These are phyloP conservation scores for Bombus impatiens DNA, from an alignment of 1,140 invertebrate genomes.

Conservation along the genomic window DNA sequence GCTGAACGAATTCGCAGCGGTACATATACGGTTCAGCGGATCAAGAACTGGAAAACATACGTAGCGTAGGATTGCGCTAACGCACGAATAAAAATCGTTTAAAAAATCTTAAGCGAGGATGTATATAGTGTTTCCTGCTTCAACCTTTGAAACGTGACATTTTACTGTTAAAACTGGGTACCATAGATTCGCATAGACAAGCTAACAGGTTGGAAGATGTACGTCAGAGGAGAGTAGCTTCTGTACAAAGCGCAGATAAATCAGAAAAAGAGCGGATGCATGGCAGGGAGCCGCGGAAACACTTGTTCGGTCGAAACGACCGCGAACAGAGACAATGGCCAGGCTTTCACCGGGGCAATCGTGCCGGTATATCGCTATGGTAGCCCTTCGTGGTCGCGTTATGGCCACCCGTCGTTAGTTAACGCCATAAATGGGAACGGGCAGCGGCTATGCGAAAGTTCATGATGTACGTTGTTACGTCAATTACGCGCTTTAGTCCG, in stretches of 20 bases:
- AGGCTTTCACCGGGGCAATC: constrained; percentile 36
- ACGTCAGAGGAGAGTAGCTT: background rate
- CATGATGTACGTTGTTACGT: constrained; percentile 44
- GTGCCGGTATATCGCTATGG: background rate
- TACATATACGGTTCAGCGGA: too few species aligned
- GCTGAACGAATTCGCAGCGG: too few species aligned
- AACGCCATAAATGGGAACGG: constrained; percentile 40
- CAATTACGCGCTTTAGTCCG: constrained; percentile 41
- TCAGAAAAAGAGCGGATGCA: constrained; percentile 21
- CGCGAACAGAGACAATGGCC: constrained; percentile 16
- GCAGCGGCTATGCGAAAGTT: constrained; percentile 27
- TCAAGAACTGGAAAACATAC: too few species aligned
- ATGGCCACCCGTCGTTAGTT: constrained; percentile 39
- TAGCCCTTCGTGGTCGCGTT: background rate
- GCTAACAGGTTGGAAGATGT: background rate
- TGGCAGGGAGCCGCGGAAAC: constrained; percentile 16
- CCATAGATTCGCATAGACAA: background rate
- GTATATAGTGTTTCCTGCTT: background rate
- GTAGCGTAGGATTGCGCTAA: too few species aligned
- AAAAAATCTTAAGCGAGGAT: background rate
- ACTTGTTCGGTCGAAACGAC: constrained; percentile 19
- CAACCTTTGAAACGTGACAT: background rate
- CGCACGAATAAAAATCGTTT: too few species aligned
- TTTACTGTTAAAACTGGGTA: background rate
- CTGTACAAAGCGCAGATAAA: constrained; percentile 8